These are phyloP conservation scores for Drosophila pseudotalamancana DNA, from an alignment of 2,888 invertebrate genomes.

Conservation along the genomic window DNA sequence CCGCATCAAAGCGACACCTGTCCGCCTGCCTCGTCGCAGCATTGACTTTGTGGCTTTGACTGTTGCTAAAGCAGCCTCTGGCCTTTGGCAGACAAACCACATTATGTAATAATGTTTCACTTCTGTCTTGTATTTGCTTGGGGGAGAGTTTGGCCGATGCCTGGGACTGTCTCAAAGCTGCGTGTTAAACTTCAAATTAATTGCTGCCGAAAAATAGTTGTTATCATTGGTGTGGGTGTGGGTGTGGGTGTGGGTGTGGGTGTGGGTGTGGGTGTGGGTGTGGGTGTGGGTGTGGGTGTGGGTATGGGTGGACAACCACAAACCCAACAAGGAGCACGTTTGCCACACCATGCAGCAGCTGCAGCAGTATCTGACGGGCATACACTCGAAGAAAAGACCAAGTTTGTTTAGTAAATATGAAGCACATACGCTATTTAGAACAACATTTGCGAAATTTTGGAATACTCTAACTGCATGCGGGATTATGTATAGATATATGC, in stretches of 20 bases:
- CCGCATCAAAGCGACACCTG: slow-evolving; percentile 5
- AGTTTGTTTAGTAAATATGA: no score
- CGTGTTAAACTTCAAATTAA: slow-evolving; percentile 78
- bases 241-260: no score
- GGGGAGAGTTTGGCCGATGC: neutral
- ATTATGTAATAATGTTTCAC: slow-evolving; percentile 64
- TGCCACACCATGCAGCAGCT: slow-evolving; percentile 33
- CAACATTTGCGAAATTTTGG: no score
- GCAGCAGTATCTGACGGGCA: neutral
- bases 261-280: no score
- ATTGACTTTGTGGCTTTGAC: slow-evolving; percentile 8
- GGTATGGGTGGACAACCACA: slow-evolving; percentile 47
- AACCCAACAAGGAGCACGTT: slow-evolving; percentile 72
- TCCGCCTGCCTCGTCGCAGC: slow-evolving; percentile 17
- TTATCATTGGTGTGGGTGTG: slow-evolving; percentile 24
- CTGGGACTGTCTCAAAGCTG: slow-evolving; percentile 26
- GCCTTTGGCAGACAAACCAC: slow-evolving; percentile 20
- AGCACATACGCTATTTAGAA: no score
- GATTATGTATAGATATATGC: no score
- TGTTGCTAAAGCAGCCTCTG: slow-evolving; percentile 1
- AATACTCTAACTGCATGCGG: no score
- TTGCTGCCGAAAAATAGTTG: slow-evolving; percentile 74
- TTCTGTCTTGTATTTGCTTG: slow-evolving; percentile 24
- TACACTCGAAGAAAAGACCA: neutral
- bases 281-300: slow-evolving; percentile 1